phyloP scores from a whole-genome alignment of 1,140 invertebrate species.

The Drosophila sturtevanti region DNA sequence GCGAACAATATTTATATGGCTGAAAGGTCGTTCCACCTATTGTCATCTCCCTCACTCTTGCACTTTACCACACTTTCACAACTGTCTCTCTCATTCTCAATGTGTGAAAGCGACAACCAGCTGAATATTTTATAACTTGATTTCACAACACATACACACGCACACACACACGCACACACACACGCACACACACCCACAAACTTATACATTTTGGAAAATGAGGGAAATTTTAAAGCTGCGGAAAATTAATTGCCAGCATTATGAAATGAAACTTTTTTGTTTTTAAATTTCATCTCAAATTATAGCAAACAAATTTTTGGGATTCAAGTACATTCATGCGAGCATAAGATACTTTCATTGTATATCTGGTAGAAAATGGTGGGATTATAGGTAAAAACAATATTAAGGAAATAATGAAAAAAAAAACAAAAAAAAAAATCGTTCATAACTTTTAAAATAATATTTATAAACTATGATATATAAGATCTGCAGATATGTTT shows the following conservation, averaged over 20 bases:
- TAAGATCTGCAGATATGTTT: no score
- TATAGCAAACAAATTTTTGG: neutral
- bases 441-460: no score
- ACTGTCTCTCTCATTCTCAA: conserved; percentile 26
- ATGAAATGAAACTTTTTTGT: neutral
- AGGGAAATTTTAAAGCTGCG: conserved; percentile 45
- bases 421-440: no score
- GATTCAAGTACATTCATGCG: no score
- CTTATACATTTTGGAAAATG: conserved; percentile 39
- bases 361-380: no score
- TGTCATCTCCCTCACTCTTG: neutral
- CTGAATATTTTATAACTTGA: conserved; percentile 65
- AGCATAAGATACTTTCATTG: no score
- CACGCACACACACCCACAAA: conserved; percentile 2
- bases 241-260: conserved; percentile 1
- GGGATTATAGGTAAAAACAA: no score
- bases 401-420: no score
- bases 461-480: no score
- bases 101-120: conserved; percentile 17
- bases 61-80: neutral
- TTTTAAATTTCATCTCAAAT: neutral
- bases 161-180: conserved; percentile 10
- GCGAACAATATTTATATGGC: conserved; percentile 53
- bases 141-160: conserved; percentile 40
- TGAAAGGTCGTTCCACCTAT: conserved; percentile 25